These are phyloP conservation scores for Macrosteles quadrilineatus DNA, from an alignment of 1,140 invertebrate genomes.

Conservation along the genomic window DNA sequence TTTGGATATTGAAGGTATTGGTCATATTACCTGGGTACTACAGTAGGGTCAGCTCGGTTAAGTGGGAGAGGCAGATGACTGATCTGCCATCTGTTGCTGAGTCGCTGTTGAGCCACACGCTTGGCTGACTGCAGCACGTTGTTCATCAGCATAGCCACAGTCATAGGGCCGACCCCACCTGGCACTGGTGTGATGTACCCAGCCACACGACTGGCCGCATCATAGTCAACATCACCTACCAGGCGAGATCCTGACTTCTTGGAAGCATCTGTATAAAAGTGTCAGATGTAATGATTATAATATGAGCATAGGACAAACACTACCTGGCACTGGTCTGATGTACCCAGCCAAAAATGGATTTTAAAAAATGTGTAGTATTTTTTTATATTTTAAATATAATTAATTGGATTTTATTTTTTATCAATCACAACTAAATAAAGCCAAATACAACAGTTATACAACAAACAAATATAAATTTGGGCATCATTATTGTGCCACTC, in stretches of 20 bases:
- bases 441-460: too few relatives aligned
- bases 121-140: constrained; percentile 89
- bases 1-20: too few relatives aligned
- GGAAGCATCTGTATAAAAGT: constrained; percentile 73
- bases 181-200: constrained; percentile 95
- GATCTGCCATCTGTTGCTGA: constrained; percentile 65
- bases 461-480: too few relatives aligned
- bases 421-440: too few relatives aligned
- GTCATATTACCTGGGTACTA: constrained; percentile 75
- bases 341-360: too few relatives aligned
- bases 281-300: not conserved
- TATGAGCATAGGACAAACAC: constrained; percentile 22
- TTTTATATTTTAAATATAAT: too few relatives aligned
- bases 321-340: too few relatives aligned
- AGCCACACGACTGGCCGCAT: constrained; percentile 75
- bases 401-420: too few relatives aligned
- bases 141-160: constrained; percentile 96
- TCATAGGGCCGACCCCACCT: constrained; percentile 98
- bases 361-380: too few relatives aligned
- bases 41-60: constrained; percentile 59
- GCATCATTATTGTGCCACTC: too few relatives aligned
- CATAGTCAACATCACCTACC: constrained; percentile 94
- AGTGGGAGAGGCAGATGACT: constrained; percentile 60
- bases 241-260: constrained; percentile 83
- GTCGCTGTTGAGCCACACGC: constrained; percentile 58